phyloP scores from a whole-genome alignment of 2,888 invertebrate species.

The Oxyteleia sp. region DNA sequence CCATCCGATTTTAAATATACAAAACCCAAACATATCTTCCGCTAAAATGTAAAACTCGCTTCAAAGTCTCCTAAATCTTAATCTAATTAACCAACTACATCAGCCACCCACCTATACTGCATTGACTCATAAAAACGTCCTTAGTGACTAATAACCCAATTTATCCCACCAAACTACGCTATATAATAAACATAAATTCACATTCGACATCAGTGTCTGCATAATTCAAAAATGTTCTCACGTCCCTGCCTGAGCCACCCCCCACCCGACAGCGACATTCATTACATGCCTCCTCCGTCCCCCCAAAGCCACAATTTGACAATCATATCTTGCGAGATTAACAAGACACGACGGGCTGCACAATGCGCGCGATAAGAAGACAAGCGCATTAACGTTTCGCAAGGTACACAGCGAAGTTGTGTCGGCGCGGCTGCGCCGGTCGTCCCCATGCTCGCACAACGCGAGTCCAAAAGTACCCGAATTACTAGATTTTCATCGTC shows the following conservation, averaged over 20 bases:
- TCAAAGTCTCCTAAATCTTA: not conserved
- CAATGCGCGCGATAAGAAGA: conserved; percentile 28
- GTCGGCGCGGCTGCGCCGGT: not conserved
- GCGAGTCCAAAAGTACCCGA: conserved; percentile 80
- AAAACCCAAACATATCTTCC: no score
- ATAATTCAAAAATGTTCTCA: not conserved
- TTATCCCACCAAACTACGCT: not conserved
- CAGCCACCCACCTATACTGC: not conserved
- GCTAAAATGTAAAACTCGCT: no score
- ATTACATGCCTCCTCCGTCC: no score
- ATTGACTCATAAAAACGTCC: not conserved
- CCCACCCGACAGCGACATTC: not conserved
- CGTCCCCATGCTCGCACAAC: conserved; percentile 68
- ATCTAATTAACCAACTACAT: not conserved
- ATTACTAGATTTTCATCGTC: conserved; percentile 81
- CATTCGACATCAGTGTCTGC: not conserved
- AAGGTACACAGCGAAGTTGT: conserved; percentile 23
- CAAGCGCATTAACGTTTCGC: conserved; percentile 31
- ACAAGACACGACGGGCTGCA: conserved; percentile 17
- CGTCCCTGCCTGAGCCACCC: not conserved
- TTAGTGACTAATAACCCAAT: conserved; percentile 1
- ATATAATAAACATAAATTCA: not conserved
- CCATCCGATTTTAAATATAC: no score
- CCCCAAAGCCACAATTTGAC: conserved; percentile 18
- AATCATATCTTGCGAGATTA: conserved; percentile 15